phyloP scores from a whole-genome alignment of 2,113 vertebrate species.

The Tichodroma muraria region DNA sequence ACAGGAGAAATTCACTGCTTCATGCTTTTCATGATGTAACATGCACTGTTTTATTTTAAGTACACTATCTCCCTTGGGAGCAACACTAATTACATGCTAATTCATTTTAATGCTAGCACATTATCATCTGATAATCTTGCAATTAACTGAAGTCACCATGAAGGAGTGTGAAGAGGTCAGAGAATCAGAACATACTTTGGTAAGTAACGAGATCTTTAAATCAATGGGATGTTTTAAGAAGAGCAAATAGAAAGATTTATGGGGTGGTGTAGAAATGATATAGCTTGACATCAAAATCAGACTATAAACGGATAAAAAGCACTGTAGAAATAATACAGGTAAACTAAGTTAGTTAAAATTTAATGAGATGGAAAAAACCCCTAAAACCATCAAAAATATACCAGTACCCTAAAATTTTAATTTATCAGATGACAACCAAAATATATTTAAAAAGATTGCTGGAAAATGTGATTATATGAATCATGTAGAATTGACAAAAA shows the following conservation, averaged over 20 bases:
- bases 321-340: neutral
- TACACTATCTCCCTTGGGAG: neutral
- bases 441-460: neutral
- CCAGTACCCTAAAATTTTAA: neutral
- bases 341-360: neutral
- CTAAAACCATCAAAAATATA: neutral
- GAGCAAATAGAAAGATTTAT: neutral
- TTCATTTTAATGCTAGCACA: constrained; percentile 46
- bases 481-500: neutral
- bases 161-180: constrained; percentile 32
- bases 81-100: constrained; percentile 51
- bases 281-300: neutral
- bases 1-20: neutral
- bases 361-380: neutral
- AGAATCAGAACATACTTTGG: constrained; percentile 7
- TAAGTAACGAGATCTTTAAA: constrained; percentile 24
- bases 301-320: neutral
- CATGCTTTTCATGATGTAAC: constrained; percentile 31
- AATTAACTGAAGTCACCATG: constrained; percentile 57
- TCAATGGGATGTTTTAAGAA: constrained; percentile 12
- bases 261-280: neutral
- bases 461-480: neutral
- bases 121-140: constrained; percentile 43
- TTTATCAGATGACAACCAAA: neutral
- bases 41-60: constrained; percentile 26